Percentiles rank a stretch among this genome's conserved stretches.
Conservation (phyloP, 2,888 invertebrate genomes). For the Drosophila atripex region DNA sequence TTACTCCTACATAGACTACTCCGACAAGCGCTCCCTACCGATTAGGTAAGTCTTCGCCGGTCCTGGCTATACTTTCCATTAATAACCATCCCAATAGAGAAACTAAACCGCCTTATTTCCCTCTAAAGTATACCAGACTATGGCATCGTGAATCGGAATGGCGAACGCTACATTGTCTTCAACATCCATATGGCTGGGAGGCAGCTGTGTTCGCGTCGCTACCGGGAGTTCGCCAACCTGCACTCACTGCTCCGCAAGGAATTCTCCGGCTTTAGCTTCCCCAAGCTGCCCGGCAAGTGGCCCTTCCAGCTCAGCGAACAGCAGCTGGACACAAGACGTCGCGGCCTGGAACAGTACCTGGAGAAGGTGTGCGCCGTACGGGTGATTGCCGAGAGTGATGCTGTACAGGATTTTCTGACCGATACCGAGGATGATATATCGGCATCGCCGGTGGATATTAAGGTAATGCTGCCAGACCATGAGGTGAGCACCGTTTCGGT, state of each 20-base stretch:
- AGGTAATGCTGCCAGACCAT: constrained; percentile 94
- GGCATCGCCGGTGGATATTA: constrained; percentile 90
- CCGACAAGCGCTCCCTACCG: constrained; percentile 95
- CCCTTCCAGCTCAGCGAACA: constrained; percentile 98
- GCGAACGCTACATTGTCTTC: constrained; percentile 96
- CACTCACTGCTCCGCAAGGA: constrained; percentile 95
- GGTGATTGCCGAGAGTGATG: constrained; percentile 98
- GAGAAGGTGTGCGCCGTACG: constrained; percentile 99
- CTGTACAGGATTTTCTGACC: constrained; percentile 98
- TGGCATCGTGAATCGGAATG: constrained; percentile 93
- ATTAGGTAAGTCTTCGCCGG: constrained; percentile 84
- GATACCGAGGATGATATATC: constrained; percentile 93
- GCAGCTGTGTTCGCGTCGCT: constrained; percentile 97
- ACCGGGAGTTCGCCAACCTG: constrained; percentile 96
- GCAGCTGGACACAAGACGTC: constrained; percentile 96
- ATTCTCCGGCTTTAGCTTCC: constrained; percentile 97
- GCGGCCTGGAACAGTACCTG: constrained; percentile 98
- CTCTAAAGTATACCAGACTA: constrained; percentile 94
- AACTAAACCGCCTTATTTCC: too few relatives aligned
- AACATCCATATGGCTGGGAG: constrained; percentile 99
- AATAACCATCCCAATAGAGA: too few relatives aligned
- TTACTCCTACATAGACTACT: constrained; percentile 94
- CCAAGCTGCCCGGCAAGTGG: constrained; percentile 99
- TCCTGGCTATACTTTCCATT: neutral
- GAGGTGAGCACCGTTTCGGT: constrained; percentile 95